Evolutionary conservation across 2,888 invertebrate species (phyloP), one percentile per base, ranked within the genome.

Genomic region (Harmothoe impar): DNA sequence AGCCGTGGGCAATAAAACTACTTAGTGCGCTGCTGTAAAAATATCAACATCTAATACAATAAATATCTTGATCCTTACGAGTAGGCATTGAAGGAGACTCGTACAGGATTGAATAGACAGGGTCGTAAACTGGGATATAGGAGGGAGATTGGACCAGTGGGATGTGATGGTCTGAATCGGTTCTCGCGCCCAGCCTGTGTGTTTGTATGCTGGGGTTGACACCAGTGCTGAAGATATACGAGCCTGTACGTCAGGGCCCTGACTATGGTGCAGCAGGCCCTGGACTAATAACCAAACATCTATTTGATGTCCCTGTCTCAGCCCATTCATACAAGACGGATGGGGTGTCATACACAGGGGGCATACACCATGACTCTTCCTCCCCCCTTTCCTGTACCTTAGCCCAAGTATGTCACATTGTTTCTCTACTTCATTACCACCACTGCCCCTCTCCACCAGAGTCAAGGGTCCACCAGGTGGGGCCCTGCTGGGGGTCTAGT

Each of bases 1-100:
- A n/a, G n/a, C n/a, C 62, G 62, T n/a, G 62, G n/a, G 62, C 62
- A 62, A 62, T 62, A 62, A 62, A 62, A 62, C 62, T 62, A 62
- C 62, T 62, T 62, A 62, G 62, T 62, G n/a, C 62, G 23, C 62
- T 20, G 12, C 62, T n/a, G 23, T 62, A n/a, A n/a, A 62, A n/a
- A 62, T 62, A 62, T 62, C 62, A 62, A 62, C 62, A 62, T 62
- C 62, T n/a, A 12, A 62, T n/a, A n/a, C n/a, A 62, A 62, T 62
- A 62, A 62, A 62, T n/a, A 10, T 43, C 43, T 43, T 43, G 43
- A 43, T 43, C 43, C 43, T 43, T n/a, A 62, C 62, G 23, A 62
- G 62, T 20, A 62, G 62, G 20, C n/a, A 62, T 62, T n/a, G n/a
- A n/a, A 62, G n/a, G 3, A 20, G 62, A 20, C 62, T n/a, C n/a